Evolutionary conservation across 1,140 invertebrate genomes (phyloP).

Genomic region (Drosophila leontia): DNA sequence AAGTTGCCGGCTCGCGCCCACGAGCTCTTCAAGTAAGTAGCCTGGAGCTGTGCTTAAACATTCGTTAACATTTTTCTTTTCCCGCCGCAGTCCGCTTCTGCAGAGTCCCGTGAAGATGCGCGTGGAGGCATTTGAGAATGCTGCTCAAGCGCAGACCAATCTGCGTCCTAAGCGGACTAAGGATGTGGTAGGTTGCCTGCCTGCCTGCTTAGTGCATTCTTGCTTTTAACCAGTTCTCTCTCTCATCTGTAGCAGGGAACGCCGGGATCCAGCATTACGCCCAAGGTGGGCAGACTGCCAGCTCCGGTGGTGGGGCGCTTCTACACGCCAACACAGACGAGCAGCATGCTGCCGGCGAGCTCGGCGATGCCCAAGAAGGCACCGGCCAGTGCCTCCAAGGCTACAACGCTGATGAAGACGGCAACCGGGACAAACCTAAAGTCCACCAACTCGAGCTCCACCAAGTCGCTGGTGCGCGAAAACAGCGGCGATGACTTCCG

Average conservation of each 20-base stretch:
- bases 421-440: slow-evolving; percentile 61
- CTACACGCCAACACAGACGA: slow-evolving; percentile 75
- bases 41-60: no score
- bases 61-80: not conserved
- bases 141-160: slow-evolving; percentile 54
- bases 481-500: slow-evolving; percentile 81
- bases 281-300: slow-evolving; percentile 65
- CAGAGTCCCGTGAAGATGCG: slow-evolving; percentile 88
- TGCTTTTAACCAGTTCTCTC: not conserved
- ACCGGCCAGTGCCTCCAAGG: slow-evolving; percentile 71
- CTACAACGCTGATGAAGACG: slow-evolving; percentile 52
- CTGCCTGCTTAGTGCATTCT: not conserved
- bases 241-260: not conserved
- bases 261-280: slow-evolving; percentile 54
- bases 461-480: slow-evolving; percentile 69
- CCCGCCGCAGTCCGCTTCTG: slow-evolving; percentile 86
- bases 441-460: slow-evolving; percentile 49
- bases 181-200: slow-evolving; percentile 50
- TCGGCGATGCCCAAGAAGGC: slow-evolving; percentile 67
- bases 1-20: slow-evolving; percentile 74
- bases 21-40: slow-evolving; percentile 80
- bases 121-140: slow-evolving; percentile 88
- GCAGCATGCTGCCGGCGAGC: slow-evolving; percentile 24
- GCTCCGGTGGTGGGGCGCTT: slow-evolving; percentile 72
- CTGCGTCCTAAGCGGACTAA: slow-evolving; percentile 55